Conservation (phyloP, 2,888 invertebrate species). For the Rhingia rostrata region DNA sequence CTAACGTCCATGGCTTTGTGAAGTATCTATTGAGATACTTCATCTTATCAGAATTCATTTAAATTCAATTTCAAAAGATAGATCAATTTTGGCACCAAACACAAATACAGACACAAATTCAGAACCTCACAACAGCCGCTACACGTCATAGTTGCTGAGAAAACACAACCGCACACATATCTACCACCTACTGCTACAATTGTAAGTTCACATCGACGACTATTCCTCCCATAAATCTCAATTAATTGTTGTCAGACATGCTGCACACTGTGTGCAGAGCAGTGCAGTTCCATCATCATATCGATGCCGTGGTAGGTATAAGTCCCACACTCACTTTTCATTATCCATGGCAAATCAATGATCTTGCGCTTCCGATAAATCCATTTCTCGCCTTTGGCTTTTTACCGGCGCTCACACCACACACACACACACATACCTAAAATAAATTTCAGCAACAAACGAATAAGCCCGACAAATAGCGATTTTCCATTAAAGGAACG, state of each 20-base stretch:
- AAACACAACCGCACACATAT: too few species aligned
- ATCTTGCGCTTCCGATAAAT: constrained; percentile 59
- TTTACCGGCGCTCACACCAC: neutral
- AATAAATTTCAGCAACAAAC: constrained; percentile 3
- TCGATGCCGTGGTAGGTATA: neutral
- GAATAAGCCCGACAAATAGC: constrained; percentile 58
- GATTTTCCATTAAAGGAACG: constrained; percentile 65
- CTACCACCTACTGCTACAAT: too few species aligned
- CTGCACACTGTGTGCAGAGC: neutral
- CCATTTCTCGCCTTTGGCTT: constrained; percentile 49
- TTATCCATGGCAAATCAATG: constrained; percentile 58
- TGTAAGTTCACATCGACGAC: too few species aligned
- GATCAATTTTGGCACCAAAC: neutral
- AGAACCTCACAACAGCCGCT: too few species aligned
- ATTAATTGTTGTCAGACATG: constrained; percentile 35
- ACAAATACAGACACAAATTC: too few species aligned
- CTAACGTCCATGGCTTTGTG: neutral
- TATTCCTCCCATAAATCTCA: constrained; percentile 42
- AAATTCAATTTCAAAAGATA: constrained; percentile 23
- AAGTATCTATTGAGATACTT: neutral
- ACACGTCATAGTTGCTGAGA: too few species aligned
- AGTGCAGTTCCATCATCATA: constrained; percentile 10
- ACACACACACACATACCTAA: neutral
- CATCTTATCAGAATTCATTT: neutral
- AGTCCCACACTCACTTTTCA: constrained; percentile 54